These are phyloP conservation scores for Epistrophella euchroma DNA, from an alignment of 2,888 invertebrate genomes.

Conservation along the genomic window DNA sequence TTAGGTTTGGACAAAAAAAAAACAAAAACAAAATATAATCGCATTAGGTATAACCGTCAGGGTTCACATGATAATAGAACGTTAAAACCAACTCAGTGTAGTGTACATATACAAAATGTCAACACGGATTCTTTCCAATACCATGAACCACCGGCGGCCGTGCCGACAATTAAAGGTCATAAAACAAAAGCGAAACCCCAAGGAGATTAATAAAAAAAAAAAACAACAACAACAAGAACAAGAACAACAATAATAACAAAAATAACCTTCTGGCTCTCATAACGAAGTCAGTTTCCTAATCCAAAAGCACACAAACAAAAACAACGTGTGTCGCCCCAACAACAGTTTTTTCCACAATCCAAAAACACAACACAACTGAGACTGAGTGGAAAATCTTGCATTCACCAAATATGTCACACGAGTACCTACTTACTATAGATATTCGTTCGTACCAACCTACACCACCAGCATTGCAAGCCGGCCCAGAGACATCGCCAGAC, in stretches of 20 bases:
- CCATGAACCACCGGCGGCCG: constrained; percentile 31
- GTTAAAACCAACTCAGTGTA: constrained; percentile 42
- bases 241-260: too few relatives aligned
- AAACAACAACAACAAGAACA: constrained; percentile 16
- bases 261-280: constrained; percentile 48
- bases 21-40: constrained; percentile 42
- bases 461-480: constrained; percentile 24
- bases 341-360: constrained; percentile 16
- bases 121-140: constrained; percentile 48
- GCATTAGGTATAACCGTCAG: constrained; percentile 51
- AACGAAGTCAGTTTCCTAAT: constrained; percentile 46
- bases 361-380: constrained; percentile 11
- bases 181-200: constrained; percentile 34
- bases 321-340: constrained; percentile 27
- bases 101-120: constrained; percentile 39
- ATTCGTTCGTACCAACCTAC: neutral
- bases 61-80: constrained; percentile 50
- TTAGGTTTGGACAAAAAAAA: neutral
- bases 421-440: neutral
- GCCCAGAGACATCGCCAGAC: constrained; percentile 50
- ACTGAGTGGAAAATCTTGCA: constrained; percentile 60
- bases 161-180: constrained; percentile 65
- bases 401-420: constrained; percentile 73
- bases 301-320: neutral
- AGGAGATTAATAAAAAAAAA: constrained; percentile 8